Evolutionary conservation across 1,140 invertebrate species (phyloP), one percentile per base, ranked within the genome.

Genomic region (Oppia nitens): DNA sequence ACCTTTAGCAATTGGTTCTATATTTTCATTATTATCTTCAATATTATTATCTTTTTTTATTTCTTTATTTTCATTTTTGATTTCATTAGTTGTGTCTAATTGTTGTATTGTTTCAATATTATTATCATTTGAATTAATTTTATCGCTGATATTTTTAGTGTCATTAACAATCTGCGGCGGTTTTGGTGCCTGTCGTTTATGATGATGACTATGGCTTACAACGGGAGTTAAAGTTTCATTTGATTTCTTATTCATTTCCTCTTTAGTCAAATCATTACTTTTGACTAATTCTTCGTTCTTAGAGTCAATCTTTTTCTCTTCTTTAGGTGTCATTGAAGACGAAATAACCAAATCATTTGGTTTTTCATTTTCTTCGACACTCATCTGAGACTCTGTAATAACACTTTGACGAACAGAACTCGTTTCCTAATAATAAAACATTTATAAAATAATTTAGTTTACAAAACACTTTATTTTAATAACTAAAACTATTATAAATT

Each of bases 1-100:
- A 40, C 17, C 17, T 9, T 9, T 26, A 25, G 29, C 49, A 48
- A 54, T 55, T 21, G 49, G 53, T 40, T 32, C 55, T 49, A 27
- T 29, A 48, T 45, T 40, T 23, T 29, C 55, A 58, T 57, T 52
- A 58, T 51, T 2, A 2, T n/a, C 14, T 17, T 51, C 49, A 51
- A 23, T 51, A 2, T 4, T 25, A 2, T 51, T n/a, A 20, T 2
- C 9, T 47, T 47, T 1, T 45, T 11, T 45, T 47, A n/a, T 21
- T 47, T 47, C 47, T 2, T 47, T 21, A 9, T 3, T 21, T 47
- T 47, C 47, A n/a, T 47, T 21, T 3, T n/a, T 47, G 9, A 21
- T n/a, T 47, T 47, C 47, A n/a, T 47, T 17, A 3, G 21, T n/a
- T n/a, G 9, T 21, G 17, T 47, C 47, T 9, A 47, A n/a, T n/a